Base-by-base conservation (phyloP, 2,888 invertebrate species). In the Sphaerophoria taeniata region DNA sequence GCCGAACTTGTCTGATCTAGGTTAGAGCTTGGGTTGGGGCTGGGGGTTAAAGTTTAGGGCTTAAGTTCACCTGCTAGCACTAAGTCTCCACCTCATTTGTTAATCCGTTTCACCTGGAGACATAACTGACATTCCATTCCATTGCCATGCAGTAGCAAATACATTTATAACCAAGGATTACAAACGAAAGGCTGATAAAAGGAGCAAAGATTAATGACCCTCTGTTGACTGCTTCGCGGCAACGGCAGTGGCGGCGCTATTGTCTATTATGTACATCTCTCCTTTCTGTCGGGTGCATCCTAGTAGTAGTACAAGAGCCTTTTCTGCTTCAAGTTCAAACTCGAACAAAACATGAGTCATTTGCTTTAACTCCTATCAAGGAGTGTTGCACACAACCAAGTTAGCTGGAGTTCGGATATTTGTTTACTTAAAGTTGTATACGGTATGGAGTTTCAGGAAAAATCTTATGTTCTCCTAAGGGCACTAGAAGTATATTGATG, bases 151-250 rank as follows among this genome's bases (percentile, higher is more conserved):
- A 24, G 4, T 31, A 60, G 16, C 9, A 43, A 12, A 9, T 6
- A 43, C 9, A 9, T 43, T 24, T 24, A 24, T 24, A 24, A 60
- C 24, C 24, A 61, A 69, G 4, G 69, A 73, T 80, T 63, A 63
- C 65, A 47, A 81, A 81, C 76, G 81, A 85, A 81, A 77, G 76
- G 76, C 70, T 72, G 81, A 85, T 85, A 85, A 85, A 81, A 81
- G 81, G 85, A 85, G 85, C 85, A 85, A 85, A 85, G 81, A 85
- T 85, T 85, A 85, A 85, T 85, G 85, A 85, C 85, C 85, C 85
- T 76, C 70, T 69, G 80, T 81, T 81, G 76, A 70, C 73, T 81
- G 76, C 51, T 81, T 81, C 24, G 24, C 24, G 24, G 24, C 24
- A 24, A 24, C 24, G 24, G 24, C 24, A 76, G 76, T 76, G 85